Evolutionary conservation across 2,113 vertebrate species (phyloP).

Genomic region (Anguilla japonica): DNA sequence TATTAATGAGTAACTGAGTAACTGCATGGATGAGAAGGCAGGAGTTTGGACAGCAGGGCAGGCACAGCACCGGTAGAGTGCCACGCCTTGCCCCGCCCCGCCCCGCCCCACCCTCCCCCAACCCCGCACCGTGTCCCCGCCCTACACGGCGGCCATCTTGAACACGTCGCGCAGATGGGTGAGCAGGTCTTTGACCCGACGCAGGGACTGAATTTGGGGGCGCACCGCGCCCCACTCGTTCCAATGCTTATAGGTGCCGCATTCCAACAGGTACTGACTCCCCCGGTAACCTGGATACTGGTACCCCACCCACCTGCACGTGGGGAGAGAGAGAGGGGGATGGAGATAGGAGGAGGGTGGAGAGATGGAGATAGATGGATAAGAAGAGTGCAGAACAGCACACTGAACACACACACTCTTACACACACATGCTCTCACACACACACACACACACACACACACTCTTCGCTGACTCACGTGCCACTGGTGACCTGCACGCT

Average conservation of each 20-base stretch:
- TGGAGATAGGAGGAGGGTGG: background rate
- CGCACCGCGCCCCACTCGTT: conserved; percentile 79
- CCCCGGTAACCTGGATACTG: conserved; percentile 82
- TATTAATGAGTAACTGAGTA: background rate
- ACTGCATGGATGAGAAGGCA: background rate
- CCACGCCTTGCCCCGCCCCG: background rate
- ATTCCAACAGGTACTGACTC: conserved; percentile 76
- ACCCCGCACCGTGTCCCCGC: background rate
- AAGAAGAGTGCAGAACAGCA: too few species aligned
- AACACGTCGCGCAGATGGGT: conserved; percentile 75
- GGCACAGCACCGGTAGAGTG: too few species aligned
- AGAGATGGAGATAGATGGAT: background rate
- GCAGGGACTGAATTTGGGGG: conserved; percentile 80
- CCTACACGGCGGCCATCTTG: conserved; percentile 62
- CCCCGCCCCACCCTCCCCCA: too few species aligned
- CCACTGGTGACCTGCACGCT: conserved; percentile 78
- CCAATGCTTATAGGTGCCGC: conserved; percentile 76
- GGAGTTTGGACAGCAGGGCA: too few species aligned
- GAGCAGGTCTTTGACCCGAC: conserved; percentile 80
- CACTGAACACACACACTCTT: background rate
- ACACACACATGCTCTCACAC: background rate
- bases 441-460: background rate
- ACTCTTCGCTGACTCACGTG: conserved; percentile 65
- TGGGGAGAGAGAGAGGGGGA: background rate
- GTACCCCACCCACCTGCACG: conserved; percentile 77